Evolutionary conservation across 2,888 invertebrate genomes (phyloP).

Genomic region (Thereva unica): DNA sequence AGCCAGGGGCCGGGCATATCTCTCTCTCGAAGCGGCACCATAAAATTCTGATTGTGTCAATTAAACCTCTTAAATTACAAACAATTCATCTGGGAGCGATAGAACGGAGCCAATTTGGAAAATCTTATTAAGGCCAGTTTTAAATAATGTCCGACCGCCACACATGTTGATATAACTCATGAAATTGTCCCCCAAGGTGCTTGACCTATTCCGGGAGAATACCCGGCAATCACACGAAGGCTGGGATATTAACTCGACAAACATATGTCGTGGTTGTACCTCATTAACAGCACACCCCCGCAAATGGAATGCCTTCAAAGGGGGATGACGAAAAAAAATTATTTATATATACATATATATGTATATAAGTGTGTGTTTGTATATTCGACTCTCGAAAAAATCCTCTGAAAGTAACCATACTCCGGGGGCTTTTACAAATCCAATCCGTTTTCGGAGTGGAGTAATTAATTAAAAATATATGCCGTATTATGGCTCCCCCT

Average conservation of each 20-base stretch:
- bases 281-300: constrained; percentile 21
- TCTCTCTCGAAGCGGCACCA: no score
- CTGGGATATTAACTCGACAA: constrained; percentile 19
- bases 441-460: constrained; percentile 21
- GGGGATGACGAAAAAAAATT: background rate
- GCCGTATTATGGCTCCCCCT: constrained; percentile 4
- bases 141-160: constrained; percentile 19
- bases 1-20: no score
- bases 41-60: constrained; percentile 16
- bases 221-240: constrained; percentile 13
- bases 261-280: constrained; percentile 30
- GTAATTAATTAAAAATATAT: constrained; percentile 34
- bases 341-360: no score
- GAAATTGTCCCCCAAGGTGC: constrained; percentile 25
- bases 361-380: no score
- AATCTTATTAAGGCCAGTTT: constrained; percentile 26
- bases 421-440: constrained; percentile 26
- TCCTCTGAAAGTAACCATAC: constrained; percentile 19
- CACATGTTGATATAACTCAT: constrained; percentile 9
- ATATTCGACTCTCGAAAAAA: background rate
- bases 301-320: constrained; percentile 11
- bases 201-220: constrained; percentile 26
- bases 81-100: constrained; percentile 24
- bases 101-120: constrained; percentile 16
- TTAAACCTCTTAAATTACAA: constrained; percentile 21